Conservation (phyloP, 2,888 invertebrate species). For the Lamellibrachia columna region DNA sequence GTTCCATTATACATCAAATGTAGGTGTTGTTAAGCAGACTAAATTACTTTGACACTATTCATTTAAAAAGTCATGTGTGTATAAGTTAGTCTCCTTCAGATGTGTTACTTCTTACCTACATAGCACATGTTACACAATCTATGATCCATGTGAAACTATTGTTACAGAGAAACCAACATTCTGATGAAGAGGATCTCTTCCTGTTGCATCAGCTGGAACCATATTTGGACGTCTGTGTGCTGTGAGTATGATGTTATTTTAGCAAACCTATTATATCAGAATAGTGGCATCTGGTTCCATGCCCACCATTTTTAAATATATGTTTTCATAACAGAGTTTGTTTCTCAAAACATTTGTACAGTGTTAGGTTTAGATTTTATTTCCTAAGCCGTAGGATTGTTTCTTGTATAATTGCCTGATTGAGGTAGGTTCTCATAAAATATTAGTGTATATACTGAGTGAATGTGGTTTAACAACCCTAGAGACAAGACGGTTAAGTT, state of each 20-base stretch:
- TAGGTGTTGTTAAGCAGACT: too few relatives aligned
- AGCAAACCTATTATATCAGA: neutral
- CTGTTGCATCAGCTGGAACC: slow-evolving; percentile 61
- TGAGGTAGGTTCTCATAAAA: too few relatives aligned
- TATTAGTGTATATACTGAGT: too few relatives aligned
- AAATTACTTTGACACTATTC: too few relatives aligned
- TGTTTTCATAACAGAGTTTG: neutral
- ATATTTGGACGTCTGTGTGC: slow-evolving; percentile 57
- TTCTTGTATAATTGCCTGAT: too few relatives aligned
- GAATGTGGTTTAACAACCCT: too few relatives aligned
- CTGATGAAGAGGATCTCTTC: slow-evolving; percentile 59
- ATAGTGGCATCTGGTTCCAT: too few relatives aligned
- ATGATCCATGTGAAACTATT: neutral
- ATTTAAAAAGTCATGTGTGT: too few relatives aligned
- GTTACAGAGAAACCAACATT: slow-evolving; percentile 31
- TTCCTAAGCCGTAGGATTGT: neutral
- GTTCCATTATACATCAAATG: neutral
- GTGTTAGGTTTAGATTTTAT: neutral
- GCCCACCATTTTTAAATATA: too few relatives aligned
- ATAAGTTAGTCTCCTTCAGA: neutral
- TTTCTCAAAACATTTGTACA: neutral
- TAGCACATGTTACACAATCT: neutral
- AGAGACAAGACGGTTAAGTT: too few relatives aligned
- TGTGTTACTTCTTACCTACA: neutral
- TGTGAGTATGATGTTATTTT: neutral